These are phyloP conservation scores for Isoperla grammatica DNA, from an alignment of 2,888 invertebrate species.

Conservation along the genomic window DNA sequence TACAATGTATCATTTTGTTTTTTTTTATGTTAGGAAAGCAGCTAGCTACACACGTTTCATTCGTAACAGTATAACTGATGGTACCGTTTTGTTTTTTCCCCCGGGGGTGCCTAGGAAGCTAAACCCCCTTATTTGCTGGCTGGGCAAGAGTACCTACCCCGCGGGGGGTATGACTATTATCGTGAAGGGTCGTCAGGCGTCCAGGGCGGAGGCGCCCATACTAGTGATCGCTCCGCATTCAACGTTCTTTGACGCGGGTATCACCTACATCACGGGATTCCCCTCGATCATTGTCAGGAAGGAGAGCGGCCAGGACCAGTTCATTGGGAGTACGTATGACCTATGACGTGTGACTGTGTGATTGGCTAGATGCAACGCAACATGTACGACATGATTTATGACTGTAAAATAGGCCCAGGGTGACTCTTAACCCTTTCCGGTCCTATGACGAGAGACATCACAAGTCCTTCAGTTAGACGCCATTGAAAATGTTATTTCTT, in stretches of 20 bases:
- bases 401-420: too few relatives aligned
- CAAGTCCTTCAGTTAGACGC: too few relatives aligned
- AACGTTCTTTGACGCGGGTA: slow-evolving; percentile 81
- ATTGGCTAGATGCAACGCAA: too few relatives aligned
- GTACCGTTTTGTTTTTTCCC: too few relatives aligned
- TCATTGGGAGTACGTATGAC: slow-evolving; percentile 74
- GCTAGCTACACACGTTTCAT: too few relatives aligned
- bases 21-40: too few relatives aligned
- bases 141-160: slow-evolving; percentile 67
- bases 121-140: slow-evolving; percentile 60
- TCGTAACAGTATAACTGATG: too few relatives aligned
- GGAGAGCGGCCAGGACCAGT: slow-evolving; percentile 71
- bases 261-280: slow-evolving; percentile 74
- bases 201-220: slow-evolving; percentile 74
- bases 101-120: slow-evolving; percentile 39
- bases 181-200: slow-evolving; percentile 69
- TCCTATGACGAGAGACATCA: too few relatives aligned
- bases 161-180: slow-evolving; percentile 73
- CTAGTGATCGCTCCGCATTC: slow-evolving; percentile 85
- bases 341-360: neutral
- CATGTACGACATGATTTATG: too few relatives aligned
- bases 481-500: too few relatives aligned
- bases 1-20: too few relatives aligned
- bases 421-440: too few relatives aligned
- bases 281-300: slow-evolving; percentile 79